These are phyloP conservation scores for Paracentrotus lividus DNA, from an alignment of 53 echinoderm and acorn worm species.

Conservation along the genomic window DNA sequence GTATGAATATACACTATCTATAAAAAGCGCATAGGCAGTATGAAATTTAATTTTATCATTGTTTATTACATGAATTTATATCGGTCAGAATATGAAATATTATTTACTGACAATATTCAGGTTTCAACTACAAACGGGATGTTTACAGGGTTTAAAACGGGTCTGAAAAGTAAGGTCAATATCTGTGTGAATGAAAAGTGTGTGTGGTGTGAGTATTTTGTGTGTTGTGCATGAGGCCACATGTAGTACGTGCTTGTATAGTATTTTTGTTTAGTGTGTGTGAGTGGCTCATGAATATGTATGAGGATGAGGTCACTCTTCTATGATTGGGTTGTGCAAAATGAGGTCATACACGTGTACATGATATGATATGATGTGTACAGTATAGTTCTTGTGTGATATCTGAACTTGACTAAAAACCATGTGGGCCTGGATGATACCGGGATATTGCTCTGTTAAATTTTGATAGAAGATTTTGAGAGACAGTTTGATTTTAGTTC, in stretches of 20 bases:
- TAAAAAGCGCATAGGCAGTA: background rate
- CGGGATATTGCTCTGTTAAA: background rate
- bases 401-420: background rate
- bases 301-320: constrained; percentile 27
- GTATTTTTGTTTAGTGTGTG: background rate
- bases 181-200: background rate
- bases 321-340: background rate
- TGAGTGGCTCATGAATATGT: background rate
- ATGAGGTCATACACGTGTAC: constrained; percentile 42
- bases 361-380: background rate
- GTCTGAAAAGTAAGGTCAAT: background rate
- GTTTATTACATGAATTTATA: background rate
- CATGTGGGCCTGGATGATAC: no score
- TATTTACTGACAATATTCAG: no score
- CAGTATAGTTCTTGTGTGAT: background rate
- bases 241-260: no score
- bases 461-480: background rate
- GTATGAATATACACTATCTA: background rate
- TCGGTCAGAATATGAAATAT: no score
- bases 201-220: no score
- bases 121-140: no score
- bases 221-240: no score
- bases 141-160: background rate
- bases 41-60: background rate
- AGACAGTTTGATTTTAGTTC: no score